Base-by-base conservation (phyloP, 53 echinoderm and acorn worm genomes). In the Paracentrotus lividus region DNA sequence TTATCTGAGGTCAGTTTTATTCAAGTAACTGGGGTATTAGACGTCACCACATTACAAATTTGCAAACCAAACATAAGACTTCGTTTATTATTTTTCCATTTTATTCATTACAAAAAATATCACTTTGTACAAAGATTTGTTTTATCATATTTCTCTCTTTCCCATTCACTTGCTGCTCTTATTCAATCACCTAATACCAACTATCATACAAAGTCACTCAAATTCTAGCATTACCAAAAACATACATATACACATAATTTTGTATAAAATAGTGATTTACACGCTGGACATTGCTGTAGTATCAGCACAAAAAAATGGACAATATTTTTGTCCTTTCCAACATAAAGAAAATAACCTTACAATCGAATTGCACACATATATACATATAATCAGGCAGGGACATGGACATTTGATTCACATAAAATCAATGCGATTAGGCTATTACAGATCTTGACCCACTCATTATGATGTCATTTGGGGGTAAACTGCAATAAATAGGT, bases 21-120 rank as follows among this genome's bases (percentile, higher is more conserved):
- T n/a, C n/a, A n/a, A n/a, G n/a, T n/a, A n/a, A n/a, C n/a, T n/a
- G n/a, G n/a, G n/a, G n/a, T n/a, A n/a, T n/a, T n/a, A n/a, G n/a
- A n/a, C n/a, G n/a, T n/a, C n/a, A n/a, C n/a, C n/a, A n/a, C n/a
- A n/a, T n/a, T n/a, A n/a, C n/a, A n/a, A n/a, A n/a, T n/a, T n/a
- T n/a, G n/a, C n/a, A n/a, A 4, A 66, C 55, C 9, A 55, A 55
- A 55, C 55, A 55, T 16, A 14, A 15, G 13, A 16, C 1, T 75
- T 75, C 75, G 40, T 38, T 75, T 20, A 15, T 75, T 36, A 75
- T 75, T 75, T 55, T 75, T 75, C 65, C 27, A 15, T 51, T 69
- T 75, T 75, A 75, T 75, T 75, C 75, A 75, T 75, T 75, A 75
- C 75, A 75, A 75, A 75, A 75, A 75, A 75, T 75, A 75, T 75